Base-by-base conservation (phyloP, 2,113 vertebrate genomes). In the Archocentrus centrarchus region DNA sequence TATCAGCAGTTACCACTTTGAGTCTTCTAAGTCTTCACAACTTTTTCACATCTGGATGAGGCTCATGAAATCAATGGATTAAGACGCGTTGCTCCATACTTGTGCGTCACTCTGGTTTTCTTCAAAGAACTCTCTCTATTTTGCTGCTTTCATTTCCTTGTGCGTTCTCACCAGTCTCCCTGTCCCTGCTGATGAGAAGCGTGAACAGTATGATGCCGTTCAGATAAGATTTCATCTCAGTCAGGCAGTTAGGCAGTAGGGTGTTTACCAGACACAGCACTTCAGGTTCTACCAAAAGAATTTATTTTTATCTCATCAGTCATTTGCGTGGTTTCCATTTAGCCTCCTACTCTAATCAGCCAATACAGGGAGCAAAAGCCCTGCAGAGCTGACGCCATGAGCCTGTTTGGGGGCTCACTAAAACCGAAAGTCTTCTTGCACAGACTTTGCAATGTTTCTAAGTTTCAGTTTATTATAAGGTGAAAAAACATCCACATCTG, bases 251-350 rank as follows among this genome's bases (percentile, higher is more conserved):
- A 32, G 2, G 2, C 18, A 73, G 47, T 55, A 55, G 11, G 27
- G 47, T 73, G 11, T 55, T 73, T 55, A 73, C 68, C 68, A 73
- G 68, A 53, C 47, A 2, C 47, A 35, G 1, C 0, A 4, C 68
- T n/a, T 1, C 2, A 73, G 18, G 18, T 55, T 73, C 68, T 55
- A 35, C 27, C 68, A 18, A 55, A 73, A 35, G 11, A n/a, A 53
- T 32, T 55, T 73, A 55, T 73, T 55, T 73, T 55, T 73, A 44
- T 73, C 68, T 73, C 68, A 55, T 55, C 68, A 73, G 24, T 73
- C 68, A 73, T 73, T 55, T 73, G 68, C 35, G 68, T 73, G 68
- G 68, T 73, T 73, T 73, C 68, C 68, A 55, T 73, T 73, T 27
- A 35, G 27, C 68, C 47, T 73, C 68, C 68, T 73, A 73, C 68